Evolutionary conservation across 23 tunicate species (phyloP).

Genomic region (Styela clava): DNA sequence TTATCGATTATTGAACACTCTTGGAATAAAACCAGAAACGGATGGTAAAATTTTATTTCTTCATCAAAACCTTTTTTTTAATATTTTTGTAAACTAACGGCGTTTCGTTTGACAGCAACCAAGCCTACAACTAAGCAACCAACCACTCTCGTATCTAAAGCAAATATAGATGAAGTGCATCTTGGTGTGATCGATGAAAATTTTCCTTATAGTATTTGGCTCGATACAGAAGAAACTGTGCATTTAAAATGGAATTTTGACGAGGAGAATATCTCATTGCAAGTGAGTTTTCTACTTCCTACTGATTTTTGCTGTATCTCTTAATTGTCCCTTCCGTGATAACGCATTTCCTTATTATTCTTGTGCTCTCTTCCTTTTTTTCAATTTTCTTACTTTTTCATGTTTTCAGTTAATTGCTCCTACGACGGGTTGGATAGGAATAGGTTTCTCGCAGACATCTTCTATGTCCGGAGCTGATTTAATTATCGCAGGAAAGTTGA

Average conservation of each 20-base stretch:
- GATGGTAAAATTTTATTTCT: too few species aligned
- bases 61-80: too few species aligned
- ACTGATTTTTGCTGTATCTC: too few species aligned
- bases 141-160: not conserved
- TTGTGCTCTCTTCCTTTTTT: too few species aligned
- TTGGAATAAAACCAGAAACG: too few species aligned
- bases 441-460: constrained; percentile 10
- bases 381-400: not conserved
- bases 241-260: not conserved
- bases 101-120: not conserved
- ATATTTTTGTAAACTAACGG: too few species aligned
- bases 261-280: not conserved
- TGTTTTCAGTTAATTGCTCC: constrained; percentile 12
- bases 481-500: constrained; percentile 3
- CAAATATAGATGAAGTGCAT: not conserved
- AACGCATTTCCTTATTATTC: too few species aligned
- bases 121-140: not conserved
- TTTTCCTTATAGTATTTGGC: not conserved
- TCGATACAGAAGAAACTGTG: not conserved
- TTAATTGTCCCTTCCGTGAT: too few species aligned
- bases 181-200: not conserved
- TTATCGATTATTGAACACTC: too few species aligned
- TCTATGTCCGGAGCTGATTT: constrained; percentile 25
- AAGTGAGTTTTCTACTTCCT: too few species aligned
- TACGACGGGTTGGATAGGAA: constrained; percentile 18